Conservation (phyloP, 2,113 vertebrate species). For the Riparia riparia region DNA sequence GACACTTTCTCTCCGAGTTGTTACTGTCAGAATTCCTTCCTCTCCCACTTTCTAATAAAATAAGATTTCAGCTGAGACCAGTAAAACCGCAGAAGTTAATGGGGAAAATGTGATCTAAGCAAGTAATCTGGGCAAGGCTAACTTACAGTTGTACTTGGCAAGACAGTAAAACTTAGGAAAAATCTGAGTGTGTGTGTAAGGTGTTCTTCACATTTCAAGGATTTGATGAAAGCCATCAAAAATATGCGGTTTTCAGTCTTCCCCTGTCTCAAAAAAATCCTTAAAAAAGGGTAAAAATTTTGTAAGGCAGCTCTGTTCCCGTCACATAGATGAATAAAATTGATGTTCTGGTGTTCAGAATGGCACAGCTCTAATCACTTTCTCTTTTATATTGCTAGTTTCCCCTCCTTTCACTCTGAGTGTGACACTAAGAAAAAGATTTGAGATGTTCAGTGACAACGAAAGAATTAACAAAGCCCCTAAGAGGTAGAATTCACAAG, state of each 20-base stretch:
- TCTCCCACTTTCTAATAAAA: not conserved
- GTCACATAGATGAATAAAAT: not conserved
- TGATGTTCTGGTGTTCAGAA: not conserved
- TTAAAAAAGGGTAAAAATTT: not conserved
- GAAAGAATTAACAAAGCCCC: not conserved
- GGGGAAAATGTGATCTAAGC: not conserved
- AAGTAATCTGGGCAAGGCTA: not conserved
- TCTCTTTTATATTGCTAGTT: not conserved
- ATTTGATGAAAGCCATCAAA: not conserved
- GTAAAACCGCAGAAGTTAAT: not conserved
- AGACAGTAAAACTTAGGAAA: not conserved
- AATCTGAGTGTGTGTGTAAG: not conserved
- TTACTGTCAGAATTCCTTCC: not conserved
- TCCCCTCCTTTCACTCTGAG: not conserved
- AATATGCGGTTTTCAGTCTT: not conserved
- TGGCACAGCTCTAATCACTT: not conserved
- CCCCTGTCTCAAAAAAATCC: not conserved
- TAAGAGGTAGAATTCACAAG: not conserved
- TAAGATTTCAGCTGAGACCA: not conserved
- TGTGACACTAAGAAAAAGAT: not conserved
- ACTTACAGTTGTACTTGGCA: not conserved
- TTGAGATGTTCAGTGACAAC: not conserved
- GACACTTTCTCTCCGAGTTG: not conserved
- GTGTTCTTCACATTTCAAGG: not conserved
- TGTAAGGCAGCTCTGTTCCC: not conserved